These are phyloP conservation scores for Crocuta crocuta DNA, from an alignment of 2,113 vertebrate species.

Conservation along the genomic window DNA sequence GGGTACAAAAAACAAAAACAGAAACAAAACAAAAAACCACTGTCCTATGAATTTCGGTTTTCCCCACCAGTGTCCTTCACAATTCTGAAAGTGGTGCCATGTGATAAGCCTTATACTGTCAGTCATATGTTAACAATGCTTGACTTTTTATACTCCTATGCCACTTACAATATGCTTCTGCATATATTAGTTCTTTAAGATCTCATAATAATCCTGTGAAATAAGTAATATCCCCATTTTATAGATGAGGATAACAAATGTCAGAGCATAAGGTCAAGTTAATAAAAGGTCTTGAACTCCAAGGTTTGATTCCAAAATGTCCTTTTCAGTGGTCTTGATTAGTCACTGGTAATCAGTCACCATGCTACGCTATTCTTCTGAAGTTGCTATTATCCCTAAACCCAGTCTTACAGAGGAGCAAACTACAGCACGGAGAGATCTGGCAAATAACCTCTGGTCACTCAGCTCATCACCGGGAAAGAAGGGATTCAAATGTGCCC, in stretches of 20 bases:
- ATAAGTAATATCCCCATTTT: not conserved
- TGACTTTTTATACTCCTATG: not conserved
- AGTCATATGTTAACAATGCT: not conserved
- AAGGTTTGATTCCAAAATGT: not conserved
- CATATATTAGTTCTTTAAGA: not conserved
- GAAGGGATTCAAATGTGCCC: not conserved
- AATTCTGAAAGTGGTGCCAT: not conserved
- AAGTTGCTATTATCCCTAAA: not conserved
- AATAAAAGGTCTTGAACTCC: constrained; percentile 26
- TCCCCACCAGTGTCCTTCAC: not conserved
- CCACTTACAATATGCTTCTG: not conserved
- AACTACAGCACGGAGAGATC: not conserved
- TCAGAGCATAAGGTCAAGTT: constrained; percentile 12
- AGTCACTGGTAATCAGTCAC: not conserved
- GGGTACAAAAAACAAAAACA: not conserved
- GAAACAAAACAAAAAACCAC: not conserved
- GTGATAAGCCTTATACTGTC: not conserved
- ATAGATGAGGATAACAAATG: not conserved
- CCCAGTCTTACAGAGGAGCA: not conserved
- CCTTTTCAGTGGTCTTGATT: not conserved
- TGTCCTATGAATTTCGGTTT: not conserved
- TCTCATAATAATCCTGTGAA: constrained; percentile 19
- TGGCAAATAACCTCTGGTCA: not conserved
- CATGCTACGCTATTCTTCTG: not conserved
- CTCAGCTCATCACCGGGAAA: constrained; percentile 6